Evolutionary conservation across 2,113 vertebrate genomes (phyloP).

Genomic region (Romanogobio albipinnatus): DNA sequence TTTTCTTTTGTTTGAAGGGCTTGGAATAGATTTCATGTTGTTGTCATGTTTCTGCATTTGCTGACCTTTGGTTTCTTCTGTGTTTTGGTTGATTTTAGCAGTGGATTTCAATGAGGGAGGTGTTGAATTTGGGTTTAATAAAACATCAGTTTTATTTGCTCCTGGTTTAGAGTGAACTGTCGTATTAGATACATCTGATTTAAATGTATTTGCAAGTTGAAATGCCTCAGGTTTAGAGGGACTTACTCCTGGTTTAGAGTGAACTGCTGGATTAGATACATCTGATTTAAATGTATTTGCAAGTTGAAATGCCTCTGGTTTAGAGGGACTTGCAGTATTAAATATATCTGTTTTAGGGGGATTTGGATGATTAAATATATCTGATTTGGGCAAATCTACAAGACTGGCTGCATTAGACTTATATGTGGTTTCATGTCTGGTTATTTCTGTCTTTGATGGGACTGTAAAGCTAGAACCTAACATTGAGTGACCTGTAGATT

Average conservation of each 20-base stretch:
- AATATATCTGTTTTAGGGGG: neutral
- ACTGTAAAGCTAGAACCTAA: conserved; percentile 6
- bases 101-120: neutral
- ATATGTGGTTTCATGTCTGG: neutral
- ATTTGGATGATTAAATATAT: neutral
- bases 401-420: neutral
- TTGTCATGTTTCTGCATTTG: neutral
- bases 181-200: neutral
- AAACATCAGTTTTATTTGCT: neutral
- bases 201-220: neutral
- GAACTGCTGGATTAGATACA: neutral
- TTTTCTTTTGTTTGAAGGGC: neutral
- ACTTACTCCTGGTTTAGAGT: neutral
- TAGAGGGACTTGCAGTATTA: neutral
- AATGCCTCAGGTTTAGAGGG: neutral
- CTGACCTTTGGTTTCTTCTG: neutral
- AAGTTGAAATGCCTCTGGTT: neutral
- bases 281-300: neutral
- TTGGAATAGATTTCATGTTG: neutral
- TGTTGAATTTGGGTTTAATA: neutral
- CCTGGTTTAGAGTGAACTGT: neutral
- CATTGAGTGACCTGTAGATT: neutral
- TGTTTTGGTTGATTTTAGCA: neutral
- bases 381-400: neutral
- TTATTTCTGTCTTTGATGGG: conserved; percentile 18